Evolutionary conservation across 2,113 vertebrate species (phyloP), one percentile per base, ranked within the genome.

Genomic region (Dromas ardeola): DNA sequence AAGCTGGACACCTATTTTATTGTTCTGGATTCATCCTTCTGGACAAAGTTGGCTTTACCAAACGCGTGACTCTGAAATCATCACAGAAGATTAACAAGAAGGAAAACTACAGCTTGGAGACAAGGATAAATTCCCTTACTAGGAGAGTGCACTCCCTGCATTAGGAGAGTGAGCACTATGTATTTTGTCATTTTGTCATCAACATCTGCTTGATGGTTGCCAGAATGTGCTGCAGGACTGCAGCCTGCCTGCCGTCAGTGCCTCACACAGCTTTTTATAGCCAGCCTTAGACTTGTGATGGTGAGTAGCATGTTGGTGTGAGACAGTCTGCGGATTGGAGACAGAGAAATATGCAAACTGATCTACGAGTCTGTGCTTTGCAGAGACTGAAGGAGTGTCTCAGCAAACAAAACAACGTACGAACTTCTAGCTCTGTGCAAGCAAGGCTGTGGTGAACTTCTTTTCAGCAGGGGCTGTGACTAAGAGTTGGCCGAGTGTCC

Each of bases 291-390:
- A 61, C 80, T 92, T 74, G 82, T 74, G 88, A 84, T 92, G 84
- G 50, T 52, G 87, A 94, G 53, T 25, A 81, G 45, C 84, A 19
- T 6, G 26, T 42, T 79, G 38, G 86, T 87, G 94, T 89, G 91
- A 97, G 96, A 95, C 94, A 93, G 86, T 55, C 88, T 94, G 83
- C 67, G 86, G 52, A n/a, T 5, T 69, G 56, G 30, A 95, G 73
- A 65, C 55, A 86, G 76, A 58, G 81, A 53, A 79, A 56, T 67
- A 50, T 40, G 86, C 77, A 89, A 92, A 71, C 34, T 56, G 56
- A 47, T 86, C 56, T 67, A n/a, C 66, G 21, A 61, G 40, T 61
- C 72, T 89, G 42, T 58, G 83, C 77, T 93, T 81, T 69, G 53
- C 69, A 65, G 29, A 53, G 49, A 34, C 58, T 88, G 58, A 61